Evolutionary conservation across 2,888 invertebrate genomes (phyloP).

Genomic region (Leucoptera coffeella): DNA sequence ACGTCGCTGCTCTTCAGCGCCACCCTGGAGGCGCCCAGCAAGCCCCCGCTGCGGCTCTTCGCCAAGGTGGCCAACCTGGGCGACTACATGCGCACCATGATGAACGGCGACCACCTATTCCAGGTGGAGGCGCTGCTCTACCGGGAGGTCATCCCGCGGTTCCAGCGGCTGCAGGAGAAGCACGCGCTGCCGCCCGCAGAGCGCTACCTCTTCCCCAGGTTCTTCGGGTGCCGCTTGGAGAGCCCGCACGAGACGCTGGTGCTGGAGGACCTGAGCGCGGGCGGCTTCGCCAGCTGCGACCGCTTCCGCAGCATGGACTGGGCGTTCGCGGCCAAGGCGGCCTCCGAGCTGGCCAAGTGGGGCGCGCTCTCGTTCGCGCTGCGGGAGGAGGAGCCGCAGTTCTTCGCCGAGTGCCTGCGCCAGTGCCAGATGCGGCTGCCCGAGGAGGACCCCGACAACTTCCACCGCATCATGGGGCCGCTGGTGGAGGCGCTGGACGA

Average conservation of each 20-base stretch:
- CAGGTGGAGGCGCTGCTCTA: constrained; percentile 3
- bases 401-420: constrained; percentile 12
- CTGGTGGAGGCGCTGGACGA: constrained; percentile 10
- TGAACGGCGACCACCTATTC: constrained; percentile 8
- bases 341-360: constrained; percentile 14
- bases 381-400: constrained; percentile 13
- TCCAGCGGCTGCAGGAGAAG: constrained; percentile 5
- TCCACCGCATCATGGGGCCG: constrained; percentile 5
- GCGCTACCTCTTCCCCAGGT: constrained; percentile 7
- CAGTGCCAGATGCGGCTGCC: constrained; percentile 9
- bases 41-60: constrained; percentile 13
- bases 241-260: constrained; percentile 10
- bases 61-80: constrained; percentile 18
- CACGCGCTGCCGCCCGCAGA: constrained; percentile 4
- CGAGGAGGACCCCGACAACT: constrained; percentile 5
- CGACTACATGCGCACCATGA: constrained; percentile 12
- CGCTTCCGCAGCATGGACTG: constrained; percentile 13
- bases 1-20: constrained; percentile 12
- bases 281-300: constrained; percentile 13
- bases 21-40: constrained; percentile 7
- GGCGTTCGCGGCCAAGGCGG: constrained; percentile 12
- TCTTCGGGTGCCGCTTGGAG: constrained; percentile 8
- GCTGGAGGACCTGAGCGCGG: constrained; percentile 11
- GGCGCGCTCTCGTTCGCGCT: constrained; percentile 19
- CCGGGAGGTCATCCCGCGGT: constrained; percentile 1